Evolutionary conservation across 2,888 invertebrate genomes (phyloP), one percentile per base, ranked within the genome.

Genomic region (Clusia tigrina): DNA sequence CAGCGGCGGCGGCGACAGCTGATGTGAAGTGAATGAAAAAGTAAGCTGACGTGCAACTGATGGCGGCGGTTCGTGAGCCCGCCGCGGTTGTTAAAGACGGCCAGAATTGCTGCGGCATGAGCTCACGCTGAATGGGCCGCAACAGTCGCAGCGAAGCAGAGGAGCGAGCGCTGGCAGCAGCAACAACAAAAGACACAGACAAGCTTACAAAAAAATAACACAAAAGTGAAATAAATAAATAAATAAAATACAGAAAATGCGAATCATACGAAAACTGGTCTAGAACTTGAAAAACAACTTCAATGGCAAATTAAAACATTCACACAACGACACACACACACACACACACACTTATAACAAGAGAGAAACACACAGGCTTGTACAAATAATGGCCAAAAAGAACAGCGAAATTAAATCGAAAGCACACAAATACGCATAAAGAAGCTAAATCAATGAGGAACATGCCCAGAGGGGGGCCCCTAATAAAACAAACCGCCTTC

Each of bases 271-370:
- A 22, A 51, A 58, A 24, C 38, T 48, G 20, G 48, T 58, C 26
- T 9, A 24, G 48, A 58, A 58, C 58, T 58, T 58, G 58, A 58
- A 58, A 58, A 58, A 48, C 58, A 26, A 58, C 58, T 48, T 54
- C 18, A 56, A 25, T n/a, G 58, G 26, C 12, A 20, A 32, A 6
- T 32, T 12, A 6, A 32, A 32, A 12, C 32, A 32, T 32, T 9
- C 32, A 32, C 12, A n/a, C n/a, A n/a, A n/a, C n/a, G n/a, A n/a
- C n/a, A n/a, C n/a, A n/a, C n/a, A n/a, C n/a, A n/a, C n/a, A n/a
- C n/a, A n/a, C n/a, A n/a, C n/a, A n/a, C n/a, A n/a, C n/a, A n/a
- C n/a, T n/a, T n/a, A n/a, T n/a, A n/a, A n/a, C n/a, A n/a, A n/a
- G n/a, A n/a, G n/a, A n/a, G n/a, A n/a, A n/a, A n/a, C n/a, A n/a